Base-by-base conservation (phyloP, 2,888 invertebrate genomes). In the Hyalella azteca region DNA sequence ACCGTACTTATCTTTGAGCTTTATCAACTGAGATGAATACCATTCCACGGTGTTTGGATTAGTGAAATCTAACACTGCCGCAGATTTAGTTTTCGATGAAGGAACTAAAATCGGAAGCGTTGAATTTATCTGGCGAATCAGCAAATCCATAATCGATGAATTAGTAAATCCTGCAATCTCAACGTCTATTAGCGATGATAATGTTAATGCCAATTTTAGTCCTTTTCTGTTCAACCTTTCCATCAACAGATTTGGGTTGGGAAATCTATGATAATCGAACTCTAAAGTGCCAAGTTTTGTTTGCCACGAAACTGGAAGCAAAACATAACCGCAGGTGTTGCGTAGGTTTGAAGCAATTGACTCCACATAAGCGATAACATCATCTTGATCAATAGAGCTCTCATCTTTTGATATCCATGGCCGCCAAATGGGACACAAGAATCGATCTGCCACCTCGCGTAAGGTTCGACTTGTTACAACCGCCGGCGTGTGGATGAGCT, bases 231-330 rank as follows among this genome's bases (percentile, higher is more conserved):
- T 26, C 13, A 81, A n/a, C 26, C 48, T 48, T 41, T 81, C 40
- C 26, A 59, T 41, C 29, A 83, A 22, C 5, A 50, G 22, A 41
- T 40, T 36, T 48, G 83, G 83, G 49, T 81, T 81, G 3, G 81
- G 83, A 75, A 83, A 83, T 40, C 79, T 75, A 1, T 66, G 59
- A 3, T 59, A 41, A 60, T 83, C 83, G 79, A 83, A 83, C 19
- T 41, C 78, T 48, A 83, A 40, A 32, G 78, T 79, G 9, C 81
- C 83, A 7, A 80, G 75, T 32, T 73, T 66, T 9, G 59, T 50
- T 59, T 83, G 83, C 83, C 83, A 83, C 11, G 81, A 73, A 26
- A 78, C 13, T 7, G 83, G 83, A 15, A 83, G 81, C n/a, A 83
- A 73, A 19, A 83, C 48, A 80, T 79, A 79, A 26, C 83, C 83